Conservation (phyloP, 1,140 invertebrate genomes). For the Antheraea mylitta region DNA sequence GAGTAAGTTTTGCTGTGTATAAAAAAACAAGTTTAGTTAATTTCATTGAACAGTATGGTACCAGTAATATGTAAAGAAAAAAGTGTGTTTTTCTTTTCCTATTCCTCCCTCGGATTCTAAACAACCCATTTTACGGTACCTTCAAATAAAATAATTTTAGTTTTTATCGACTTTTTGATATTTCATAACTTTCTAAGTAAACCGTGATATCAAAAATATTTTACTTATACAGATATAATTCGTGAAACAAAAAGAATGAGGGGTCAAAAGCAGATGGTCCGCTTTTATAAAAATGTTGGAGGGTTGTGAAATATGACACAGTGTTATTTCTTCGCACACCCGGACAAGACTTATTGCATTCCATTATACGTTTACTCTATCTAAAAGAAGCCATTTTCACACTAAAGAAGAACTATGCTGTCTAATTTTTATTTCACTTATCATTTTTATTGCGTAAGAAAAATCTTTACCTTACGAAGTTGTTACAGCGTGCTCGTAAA, state of each 20-base stretch:
- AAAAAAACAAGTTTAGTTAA: too few species aligned
- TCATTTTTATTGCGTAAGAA: slow-evolving; percentile 50
- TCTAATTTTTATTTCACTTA: slow-evolving; percentile 74
- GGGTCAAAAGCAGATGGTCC: slow-evolving; percentile 78
- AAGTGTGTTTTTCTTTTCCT: too few species aligned
- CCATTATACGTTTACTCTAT: slow-evolving; percentile 78
- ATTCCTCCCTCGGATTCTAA: too few species aligned
- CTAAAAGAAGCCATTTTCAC: slow-evolving; percentile 77
- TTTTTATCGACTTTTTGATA: slow-evolving; percentile 17
- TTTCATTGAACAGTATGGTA: too few species aligned
- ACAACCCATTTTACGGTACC: too few species aligned
- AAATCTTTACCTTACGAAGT: background rate
- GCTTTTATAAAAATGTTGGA: slow-evolving; percentile 78
- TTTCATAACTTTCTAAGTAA: slow-evolving; percentile 32
- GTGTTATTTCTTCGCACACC: slow-evolving; percentile 78
- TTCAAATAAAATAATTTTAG: background rate
- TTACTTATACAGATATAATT: slow-evolving; percentile 74
- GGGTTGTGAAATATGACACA: slow-evolving; percentile 78
- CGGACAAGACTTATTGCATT: slow-evolving; percentile 79
- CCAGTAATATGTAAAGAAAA: too few species aligned
- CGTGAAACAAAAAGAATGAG: slow-evolving; percentile 75
- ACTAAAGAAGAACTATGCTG: slow-evolving; percentile 73
- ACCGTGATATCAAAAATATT: slow-evolving; percentile 43
- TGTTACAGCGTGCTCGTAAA: background rate
- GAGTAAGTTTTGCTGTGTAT: too few species aligned